Evolutionary conservation across 2,888 invertebrate species (phyloP), one percentile per base, ranked within the genome.

Genomic region (Spodoptera littoralis): DNA sequence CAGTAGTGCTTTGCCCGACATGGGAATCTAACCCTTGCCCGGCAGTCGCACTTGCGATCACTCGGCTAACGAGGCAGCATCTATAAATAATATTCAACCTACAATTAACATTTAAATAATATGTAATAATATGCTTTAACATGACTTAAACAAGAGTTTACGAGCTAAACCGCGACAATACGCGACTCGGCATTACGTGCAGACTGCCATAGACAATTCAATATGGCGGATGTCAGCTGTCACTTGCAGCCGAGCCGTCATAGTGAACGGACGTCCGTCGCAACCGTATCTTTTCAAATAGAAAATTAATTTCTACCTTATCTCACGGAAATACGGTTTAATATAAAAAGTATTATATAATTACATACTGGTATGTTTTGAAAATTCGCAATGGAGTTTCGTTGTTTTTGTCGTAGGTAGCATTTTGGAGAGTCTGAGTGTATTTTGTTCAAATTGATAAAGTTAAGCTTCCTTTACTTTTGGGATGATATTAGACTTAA

Each of bases 141-240:
- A 36, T 36, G 36, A 18, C 18, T 36, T 46, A 43, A 63, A 44
- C 41, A 44, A 30, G 2, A 44, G 13, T 51, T 22, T 52, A 66
- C 51, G 53, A 73, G 41, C 49, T 57, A 58, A 75, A 54, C 49
- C 54, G 36, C 58, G 52, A 36, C 60, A 54, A 9, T 47, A 69
- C 49, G 44, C 45, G 22, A 54, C 46, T 49, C 48, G 27, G 12
- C 18, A 52, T 65, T 43, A 68, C 64, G 58, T 60, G 64, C 52
- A 42, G 57, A 60, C 78, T 75, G 74, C 74, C 63, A 70, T 65
- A 70, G 79, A 79, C 70, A 80, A 85, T 84, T 82, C 81, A 86
- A 87, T 82, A 88, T 87, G 84, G 86, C 85, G 83, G 54, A 53
- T 74, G 82, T 86, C 86, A 86, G 50, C 82, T 85, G 88, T 88